Percentiles rank a stretch among this genome's conserved stretches.
These are phyloP conservation scores for Gymnocephalus cernua DNA, from an alignment of 2,113 vertebrate genomes.

Conservation along the genomic window DNA sequence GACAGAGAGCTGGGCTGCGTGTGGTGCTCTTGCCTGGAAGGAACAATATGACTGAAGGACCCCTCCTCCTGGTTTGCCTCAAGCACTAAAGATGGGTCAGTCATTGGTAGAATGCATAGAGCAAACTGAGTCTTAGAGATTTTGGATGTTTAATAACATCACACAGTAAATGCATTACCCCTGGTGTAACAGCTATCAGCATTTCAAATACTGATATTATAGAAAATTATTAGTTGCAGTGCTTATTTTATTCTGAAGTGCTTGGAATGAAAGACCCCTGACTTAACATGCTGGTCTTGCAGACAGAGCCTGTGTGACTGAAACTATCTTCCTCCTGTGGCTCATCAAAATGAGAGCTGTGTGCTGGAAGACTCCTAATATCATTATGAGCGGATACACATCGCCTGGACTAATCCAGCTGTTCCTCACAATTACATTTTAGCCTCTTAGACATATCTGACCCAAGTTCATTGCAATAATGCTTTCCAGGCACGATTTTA, in stretches of 20 bases:
- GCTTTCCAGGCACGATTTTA: conserved; percentile 50
- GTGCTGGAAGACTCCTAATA: conserved; percentile 81
- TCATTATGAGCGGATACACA: conserved; percentile 80
- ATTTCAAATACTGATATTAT: background rate
- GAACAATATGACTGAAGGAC: conserved; percentile 16
- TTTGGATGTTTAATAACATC: conserved; percentile 29
- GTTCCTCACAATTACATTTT: conserved; percentile 78
- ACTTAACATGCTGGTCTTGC: conserved; percentile 4
- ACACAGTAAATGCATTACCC: conserved; percentile 26
- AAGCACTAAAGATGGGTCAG: conserved; percentile 6
- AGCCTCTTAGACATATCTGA: conserved; percentile 65
- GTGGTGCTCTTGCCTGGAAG: conserved; percentile 41
- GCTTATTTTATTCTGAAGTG: conserved; percentile 32
- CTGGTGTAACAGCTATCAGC: background rate
- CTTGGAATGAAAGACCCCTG: conserved; percentile 57
- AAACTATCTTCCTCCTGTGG: conserved; percentile 37
- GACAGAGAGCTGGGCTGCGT: conserved; percentile 35
- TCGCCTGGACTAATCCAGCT: conserved; percentile 72
- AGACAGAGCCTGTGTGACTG: conserved; percentile 15
- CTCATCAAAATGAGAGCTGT: conserved; percentile 57
- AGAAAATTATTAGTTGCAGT: conserved; percentile 7
- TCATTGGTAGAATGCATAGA: background rate
- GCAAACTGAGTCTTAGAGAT: background rate
- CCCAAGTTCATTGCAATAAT: conserved; percentile 52
- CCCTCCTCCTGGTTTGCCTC: conserved; percentile 19